A percentile compares a stretch with the other conserved stretches of the same genome.
Evolutionary conservation across 1,140 invertebrate species (phyloP).

Genomic region (Andrena cerasifolii): DNA sequence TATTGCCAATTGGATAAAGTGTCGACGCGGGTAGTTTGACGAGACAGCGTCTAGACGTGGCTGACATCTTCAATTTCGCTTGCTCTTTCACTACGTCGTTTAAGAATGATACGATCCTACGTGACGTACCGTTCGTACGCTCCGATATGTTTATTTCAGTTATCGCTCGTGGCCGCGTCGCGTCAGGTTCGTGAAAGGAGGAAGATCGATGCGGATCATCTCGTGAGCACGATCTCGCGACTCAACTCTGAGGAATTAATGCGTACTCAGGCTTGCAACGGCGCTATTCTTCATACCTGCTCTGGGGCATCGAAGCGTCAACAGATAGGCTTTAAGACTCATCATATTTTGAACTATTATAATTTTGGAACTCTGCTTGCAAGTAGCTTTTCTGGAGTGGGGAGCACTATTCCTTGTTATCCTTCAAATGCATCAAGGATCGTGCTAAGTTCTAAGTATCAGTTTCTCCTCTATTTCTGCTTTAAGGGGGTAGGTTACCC

Average conservation of each 20-base stretch:
- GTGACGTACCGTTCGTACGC: constrained; percentile 31
- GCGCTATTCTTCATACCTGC: background rate
- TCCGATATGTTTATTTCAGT: constrained; percentile 44
- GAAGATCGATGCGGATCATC: constrained; percentile 41
- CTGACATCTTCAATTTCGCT: constrained; percentile 71
- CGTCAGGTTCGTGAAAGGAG: constrained; percentile 30
- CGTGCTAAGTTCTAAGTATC: no score
- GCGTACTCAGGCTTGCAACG: background rate
- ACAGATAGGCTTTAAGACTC: no score
- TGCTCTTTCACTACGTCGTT: constrained; percentile 47
- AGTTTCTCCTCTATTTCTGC: no score
- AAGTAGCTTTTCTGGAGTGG: no score
- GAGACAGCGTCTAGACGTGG: constrained; percentile 75
- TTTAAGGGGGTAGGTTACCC: no score
- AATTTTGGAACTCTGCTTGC: no score
- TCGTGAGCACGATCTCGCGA: background rate
- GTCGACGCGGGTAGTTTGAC: constrained; percentile 70
- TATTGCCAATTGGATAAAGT: constrained; percentile 75
- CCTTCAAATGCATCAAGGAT: no score
- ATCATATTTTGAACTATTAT: no score
- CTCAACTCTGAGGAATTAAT: constrained; percentile 5
- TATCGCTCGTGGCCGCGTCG: no score
- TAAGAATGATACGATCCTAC: constrained; percentile 53
- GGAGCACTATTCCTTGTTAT: no score
- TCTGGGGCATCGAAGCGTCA: no score